Conservation (phyloP, 2,888 invertebrate genomes). For the Lamellibrachia satsuma region DNA sequence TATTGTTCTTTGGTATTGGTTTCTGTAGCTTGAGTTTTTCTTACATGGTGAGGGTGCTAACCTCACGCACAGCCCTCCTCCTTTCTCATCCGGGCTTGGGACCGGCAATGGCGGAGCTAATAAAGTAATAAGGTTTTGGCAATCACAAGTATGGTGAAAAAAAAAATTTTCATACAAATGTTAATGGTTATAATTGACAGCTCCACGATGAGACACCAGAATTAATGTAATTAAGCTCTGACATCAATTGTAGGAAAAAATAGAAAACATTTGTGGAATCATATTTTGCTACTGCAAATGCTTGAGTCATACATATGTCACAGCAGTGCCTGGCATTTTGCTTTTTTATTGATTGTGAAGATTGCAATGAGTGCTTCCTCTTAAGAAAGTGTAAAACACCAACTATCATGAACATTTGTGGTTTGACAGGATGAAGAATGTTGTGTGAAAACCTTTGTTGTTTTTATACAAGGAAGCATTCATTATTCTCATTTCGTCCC, state of each 20-base stretch:
- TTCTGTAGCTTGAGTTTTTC: too few relatives aligned
- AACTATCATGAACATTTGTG: not conserved
- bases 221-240: not conserved
- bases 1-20: too few relatives aligned
- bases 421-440: not conserved
- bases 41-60: too few relatives aligned
- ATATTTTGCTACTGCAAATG: not conserved
- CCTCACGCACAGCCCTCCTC: too few relatives aligned
- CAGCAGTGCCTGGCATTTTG: too few relatives aligned
- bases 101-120: not conserved
- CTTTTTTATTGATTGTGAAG: too few relatives aligned
- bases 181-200: not conserved
- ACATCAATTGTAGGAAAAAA: not conserved
- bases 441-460: slow-evolving; percentile 1
- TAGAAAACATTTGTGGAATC: not conserved
- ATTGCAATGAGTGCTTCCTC: too few relatives aligned
- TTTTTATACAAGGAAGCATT: not conserved
- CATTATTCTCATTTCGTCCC: not conserved
- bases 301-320: too few relatives aligned
- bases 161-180: not conserved
- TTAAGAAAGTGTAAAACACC: slow-evolving; percentile 4
- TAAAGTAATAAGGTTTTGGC: not conserved
- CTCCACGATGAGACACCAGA: not conserved
- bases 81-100: too few relatives aligned
- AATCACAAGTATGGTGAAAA: not conserved